Evolutionary conservation across 1,140 invertebrate genomes (phyloP).

Genomic region (Acromyrmex echinatior): DNA sequence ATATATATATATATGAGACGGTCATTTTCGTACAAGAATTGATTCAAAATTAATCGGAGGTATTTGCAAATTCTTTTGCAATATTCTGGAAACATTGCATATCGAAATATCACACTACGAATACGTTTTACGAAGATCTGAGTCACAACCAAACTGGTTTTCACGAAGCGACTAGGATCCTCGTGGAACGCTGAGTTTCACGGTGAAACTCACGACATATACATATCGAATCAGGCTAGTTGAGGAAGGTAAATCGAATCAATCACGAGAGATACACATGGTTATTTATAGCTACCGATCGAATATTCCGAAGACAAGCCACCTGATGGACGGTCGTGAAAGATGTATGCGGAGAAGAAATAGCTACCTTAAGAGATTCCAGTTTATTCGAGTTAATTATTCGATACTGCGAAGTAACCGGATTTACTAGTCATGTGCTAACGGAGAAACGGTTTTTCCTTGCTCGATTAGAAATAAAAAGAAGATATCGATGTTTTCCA

Average conservation of each 20-base stretch:
- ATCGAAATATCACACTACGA: neutral
- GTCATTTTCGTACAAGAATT: neutral
- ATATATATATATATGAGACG: neutral
- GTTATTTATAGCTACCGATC: slow-evolving; percentile 56
- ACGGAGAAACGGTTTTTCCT: neutral
- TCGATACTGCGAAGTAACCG: slow-evolving; percentile 3
- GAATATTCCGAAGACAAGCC: slow-evolving; percentile 54
- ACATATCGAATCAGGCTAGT: slow-evolving; percentile 15
- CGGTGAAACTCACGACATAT: neutral
- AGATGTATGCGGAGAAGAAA: slow-evolving; percentile 23
- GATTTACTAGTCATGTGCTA: neutral
- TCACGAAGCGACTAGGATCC: neutral
- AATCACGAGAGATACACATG: slow-evolving; percentile 37
- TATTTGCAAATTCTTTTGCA: neutral
- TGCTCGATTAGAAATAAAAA: slow-evolving; percentile 1
- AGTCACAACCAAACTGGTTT: slow-evolving; percentile 14
- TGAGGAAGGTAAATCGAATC: slow-evolving; percentile 50
- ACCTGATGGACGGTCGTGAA: slow-evolving; percentile 47
- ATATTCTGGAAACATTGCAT: neutral
- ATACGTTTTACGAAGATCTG: neutral
- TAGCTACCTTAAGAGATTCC: neutral
- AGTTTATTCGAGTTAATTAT: slow-evolving; percentile 32
- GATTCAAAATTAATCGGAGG: neutral
- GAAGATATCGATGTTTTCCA: neutral
- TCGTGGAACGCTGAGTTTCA: neutral